Evolutionary conservation across 2,888 invertebrate genomes (phyloP).

Genomic region (Meloe dianella): DNA sequence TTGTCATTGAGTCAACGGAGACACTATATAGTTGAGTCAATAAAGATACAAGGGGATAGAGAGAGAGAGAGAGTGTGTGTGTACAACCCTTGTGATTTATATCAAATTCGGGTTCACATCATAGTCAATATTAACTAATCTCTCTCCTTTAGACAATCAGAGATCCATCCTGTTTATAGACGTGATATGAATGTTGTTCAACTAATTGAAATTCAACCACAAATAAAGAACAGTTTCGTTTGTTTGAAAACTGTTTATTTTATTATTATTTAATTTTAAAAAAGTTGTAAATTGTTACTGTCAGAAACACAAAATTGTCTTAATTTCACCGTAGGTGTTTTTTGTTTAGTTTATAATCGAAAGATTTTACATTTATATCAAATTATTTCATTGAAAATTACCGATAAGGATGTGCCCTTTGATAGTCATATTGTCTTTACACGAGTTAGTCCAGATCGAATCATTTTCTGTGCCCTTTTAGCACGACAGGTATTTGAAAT

Average conservation of each 20-base stretch:
- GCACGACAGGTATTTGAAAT: constrained; percentile 13
- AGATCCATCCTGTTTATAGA: constrained; percentile 20
- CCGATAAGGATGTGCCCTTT: no score
- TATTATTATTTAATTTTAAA: constrained; percentile 12
- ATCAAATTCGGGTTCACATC: constrained; percentile 33
- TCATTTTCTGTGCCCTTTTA: constrained; percentile 7
- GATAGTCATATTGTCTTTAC: neutral
- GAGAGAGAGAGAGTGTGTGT: no score
- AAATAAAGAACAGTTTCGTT: no score
- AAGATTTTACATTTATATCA: no score
- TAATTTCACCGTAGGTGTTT: no score
- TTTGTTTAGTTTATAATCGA: no score
- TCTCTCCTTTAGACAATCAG: constrained; percentile 30
- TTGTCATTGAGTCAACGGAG: neutral
- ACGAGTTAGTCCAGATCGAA: neutral
- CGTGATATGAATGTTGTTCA: constrained; percentile 26
- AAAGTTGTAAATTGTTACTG: constrained; percentile 20
- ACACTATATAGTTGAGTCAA: constrained; percentile 24
- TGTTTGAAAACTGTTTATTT: no score
- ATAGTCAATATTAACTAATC: constrained; percentile 36
- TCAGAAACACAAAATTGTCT: constrained; percentile 17
- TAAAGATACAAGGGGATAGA: constrained; percentile 32
- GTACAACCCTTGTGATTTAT: constrained; percentile 36
- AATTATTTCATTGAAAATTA: no score
- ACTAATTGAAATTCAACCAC: constrained; percentile 22